Conservation (phyloP, 1,140 invertebrate genomes). For the Meloidogyne floridensis region DNA sequence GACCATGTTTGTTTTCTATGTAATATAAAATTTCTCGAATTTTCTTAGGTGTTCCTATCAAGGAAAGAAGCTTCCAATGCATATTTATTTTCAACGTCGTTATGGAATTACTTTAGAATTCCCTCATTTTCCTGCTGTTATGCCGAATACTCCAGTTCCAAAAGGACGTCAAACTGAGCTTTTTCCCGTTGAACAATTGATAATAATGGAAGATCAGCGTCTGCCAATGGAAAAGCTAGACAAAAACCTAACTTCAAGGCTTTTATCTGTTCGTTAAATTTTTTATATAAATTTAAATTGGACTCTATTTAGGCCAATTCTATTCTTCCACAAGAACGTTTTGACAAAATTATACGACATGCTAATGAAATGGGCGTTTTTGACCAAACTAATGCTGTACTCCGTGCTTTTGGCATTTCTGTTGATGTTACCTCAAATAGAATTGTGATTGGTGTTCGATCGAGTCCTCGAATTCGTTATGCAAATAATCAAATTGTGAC, state of each 20-base stretch:
- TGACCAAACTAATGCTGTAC: slow-evolving; percentile 32
- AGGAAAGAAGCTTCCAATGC: slow-evolving; percentile 35
- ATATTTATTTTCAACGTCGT: slow-evolving; percentile 30
- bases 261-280: slow-evolving; percentile 22
- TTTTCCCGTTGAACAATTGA: slow-evolving; percentile 39
- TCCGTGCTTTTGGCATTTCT: slow-evolving; percentile 37
- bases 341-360: slow-evolving; percentile 41
- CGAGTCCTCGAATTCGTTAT: slow-evolving; percentile 37
- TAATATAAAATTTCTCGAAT: background rate
- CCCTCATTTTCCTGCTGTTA: slow-evolving; percentile 38
- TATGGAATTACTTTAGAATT: slow-evolving; percentile 28
- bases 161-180: slow-evolving; percentile 27
- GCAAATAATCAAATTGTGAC: slow-evolving; percentile 44
- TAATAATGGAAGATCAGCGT: slow-evolving; percentile 46
- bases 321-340: slow-evolving; percentile 34
- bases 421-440: slow-evolving; percentile 31
- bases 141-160: slow-evolving; percentile 41
- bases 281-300: background rate
- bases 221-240: slow-evolving; percentile 43
- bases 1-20: slow-evolving; percentile 16
- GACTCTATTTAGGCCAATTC: slow-evolving; percentile 30
- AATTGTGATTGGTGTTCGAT: slow-evolving; percentile 37
- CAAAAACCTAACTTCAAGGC: slow-evolving; percentile 31
- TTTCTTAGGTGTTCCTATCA: slow-evolving; percentile 26
- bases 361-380: slow-evolving; percentile 38